Percentiles rank a stretch among this genome's conserved stretches.
phyloP scores from a whole-genome alignment of 2,797 vertebrate species.

The Gallinago solitaria region DNA sequence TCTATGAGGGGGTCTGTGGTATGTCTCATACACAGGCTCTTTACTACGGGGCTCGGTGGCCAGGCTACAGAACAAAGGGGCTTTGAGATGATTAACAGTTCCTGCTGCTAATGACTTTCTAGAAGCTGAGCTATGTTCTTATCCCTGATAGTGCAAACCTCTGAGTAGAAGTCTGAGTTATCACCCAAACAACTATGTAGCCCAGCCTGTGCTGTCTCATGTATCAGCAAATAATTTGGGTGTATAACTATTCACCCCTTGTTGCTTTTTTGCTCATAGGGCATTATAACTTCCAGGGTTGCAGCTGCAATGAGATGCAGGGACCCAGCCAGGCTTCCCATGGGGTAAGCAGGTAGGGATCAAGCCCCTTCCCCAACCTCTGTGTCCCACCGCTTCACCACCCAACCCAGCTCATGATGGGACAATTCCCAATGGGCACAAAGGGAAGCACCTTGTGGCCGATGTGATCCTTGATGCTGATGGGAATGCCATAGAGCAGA shows the following conservation, averaged over 20 bases:
- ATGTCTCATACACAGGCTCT: background rate
- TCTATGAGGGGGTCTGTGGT: background rate
- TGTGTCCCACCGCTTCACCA: background rate
- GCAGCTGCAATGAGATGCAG: background rate
- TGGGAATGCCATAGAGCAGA: slow-evolving; percentile 84
- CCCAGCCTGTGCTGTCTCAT: background rate
- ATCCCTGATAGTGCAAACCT: background rate
- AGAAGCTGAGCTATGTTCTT: background rate
- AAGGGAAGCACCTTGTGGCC: slow-evolving; percentile 75
- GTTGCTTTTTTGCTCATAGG: background rate
- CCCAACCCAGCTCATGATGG: background rate
- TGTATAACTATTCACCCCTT: background rate
- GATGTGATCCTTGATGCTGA: slow-evolving; percentile 87
- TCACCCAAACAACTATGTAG: background rate
- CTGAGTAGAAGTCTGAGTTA: background rate
- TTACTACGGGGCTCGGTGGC: background rate
- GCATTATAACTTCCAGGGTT: background rate
- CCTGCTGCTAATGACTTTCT: background rate
- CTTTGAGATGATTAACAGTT: background rate
- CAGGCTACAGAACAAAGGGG: background rate
- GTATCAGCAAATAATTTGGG: background rate
- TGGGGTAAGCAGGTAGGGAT: background rate
- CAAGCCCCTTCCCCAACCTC: background rate
- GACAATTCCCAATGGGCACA: background rate
- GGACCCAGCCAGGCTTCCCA: background rate